Evolutionary conservation across 2,113 vertebrate genomes (phyloP).

Genomic region (Gila orcuttii): DNA sequence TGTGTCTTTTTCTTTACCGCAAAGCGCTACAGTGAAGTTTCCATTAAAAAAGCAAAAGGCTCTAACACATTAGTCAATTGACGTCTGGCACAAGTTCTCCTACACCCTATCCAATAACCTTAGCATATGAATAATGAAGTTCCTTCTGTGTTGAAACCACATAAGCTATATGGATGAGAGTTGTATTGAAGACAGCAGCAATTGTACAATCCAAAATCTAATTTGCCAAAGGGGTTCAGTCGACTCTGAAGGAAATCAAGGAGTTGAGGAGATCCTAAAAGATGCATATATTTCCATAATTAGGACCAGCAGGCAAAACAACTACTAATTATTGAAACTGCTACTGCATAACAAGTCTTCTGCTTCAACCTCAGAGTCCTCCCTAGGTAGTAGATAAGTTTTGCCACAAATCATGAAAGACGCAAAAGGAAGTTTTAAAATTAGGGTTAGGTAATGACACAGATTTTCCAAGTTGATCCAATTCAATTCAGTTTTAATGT

Average conservation of each 20-base stretch:
- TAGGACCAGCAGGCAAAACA: constrained; percentile 1
- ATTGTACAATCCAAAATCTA: constrained; percentile 13
- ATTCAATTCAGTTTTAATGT: too few species aligned
- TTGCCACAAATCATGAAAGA: too few species aligned
- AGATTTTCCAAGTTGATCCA: too few species aligned
- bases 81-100: constrained; percentile 35
- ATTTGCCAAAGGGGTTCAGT: constrained; percentile 12
- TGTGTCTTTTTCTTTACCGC: constrained; percentile 13
- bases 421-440: too few species aligned
- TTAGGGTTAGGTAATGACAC: too few species aligned
- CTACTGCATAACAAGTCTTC: neutral
- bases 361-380: too few species aligned
- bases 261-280: neutral
- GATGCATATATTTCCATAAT: neutral
- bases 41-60: constrained; percentile 51
- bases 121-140: constrained; percentile 34
- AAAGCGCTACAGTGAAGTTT: constrained; percentile 23
- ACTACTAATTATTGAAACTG: neutral
- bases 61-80: constrained; percentile 38
- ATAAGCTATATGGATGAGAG: constrained; percentile 32
- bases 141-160: constrained; percentile 1
- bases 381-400: too few species aligned
- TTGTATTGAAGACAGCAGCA: constrained; percentile 46
- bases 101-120: constrained; percentile 32
- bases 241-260: neutral